Evolutionary conservation across 2,113 vertebrate species (phyloP).

Genomic region (Naja naja): DNA sequence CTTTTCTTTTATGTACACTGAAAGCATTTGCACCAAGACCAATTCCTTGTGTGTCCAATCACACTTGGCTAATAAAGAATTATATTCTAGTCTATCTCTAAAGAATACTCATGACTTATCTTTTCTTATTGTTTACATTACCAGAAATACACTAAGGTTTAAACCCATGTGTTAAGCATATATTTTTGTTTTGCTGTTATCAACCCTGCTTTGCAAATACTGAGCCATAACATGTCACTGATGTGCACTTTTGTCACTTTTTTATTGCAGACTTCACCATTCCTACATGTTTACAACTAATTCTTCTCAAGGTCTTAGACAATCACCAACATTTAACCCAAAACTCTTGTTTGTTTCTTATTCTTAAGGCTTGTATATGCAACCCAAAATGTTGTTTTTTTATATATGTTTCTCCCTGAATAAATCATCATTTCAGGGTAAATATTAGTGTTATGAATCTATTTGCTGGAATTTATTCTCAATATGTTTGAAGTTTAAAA

Average conservation of each 20-base stretch:
- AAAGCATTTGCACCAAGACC: too few relatives aligned
- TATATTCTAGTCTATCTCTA: neutral
- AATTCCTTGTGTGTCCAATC: too few relatives aligned
- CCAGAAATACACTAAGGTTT: neutral
- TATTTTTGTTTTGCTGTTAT: neutral
- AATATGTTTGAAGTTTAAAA: neutral
- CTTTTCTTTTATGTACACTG: too few relatives aligned
- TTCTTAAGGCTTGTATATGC: neutral
- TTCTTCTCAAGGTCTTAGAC: neutral
- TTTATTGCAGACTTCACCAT: neutral
- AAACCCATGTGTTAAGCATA: neutral
- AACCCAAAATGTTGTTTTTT: neutral
- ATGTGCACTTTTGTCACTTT: neutral
- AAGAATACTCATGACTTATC: neutral
- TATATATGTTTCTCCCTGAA: neutral
- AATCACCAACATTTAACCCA: neutral
- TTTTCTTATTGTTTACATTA: neutral
- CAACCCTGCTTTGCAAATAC: neutral
- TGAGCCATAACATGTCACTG: neutral
- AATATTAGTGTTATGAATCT: neutral
- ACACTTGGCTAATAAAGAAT: too few relatives aligned
- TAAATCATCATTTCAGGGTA: neutral
- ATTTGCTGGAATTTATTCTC: neutral
- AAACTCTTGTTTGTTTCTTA: neutral
- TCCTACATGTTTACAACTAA: neutral